Conservation (phyloP, 1,140 invertebrate species). For the Vollenhovia emeryi region DNA sequence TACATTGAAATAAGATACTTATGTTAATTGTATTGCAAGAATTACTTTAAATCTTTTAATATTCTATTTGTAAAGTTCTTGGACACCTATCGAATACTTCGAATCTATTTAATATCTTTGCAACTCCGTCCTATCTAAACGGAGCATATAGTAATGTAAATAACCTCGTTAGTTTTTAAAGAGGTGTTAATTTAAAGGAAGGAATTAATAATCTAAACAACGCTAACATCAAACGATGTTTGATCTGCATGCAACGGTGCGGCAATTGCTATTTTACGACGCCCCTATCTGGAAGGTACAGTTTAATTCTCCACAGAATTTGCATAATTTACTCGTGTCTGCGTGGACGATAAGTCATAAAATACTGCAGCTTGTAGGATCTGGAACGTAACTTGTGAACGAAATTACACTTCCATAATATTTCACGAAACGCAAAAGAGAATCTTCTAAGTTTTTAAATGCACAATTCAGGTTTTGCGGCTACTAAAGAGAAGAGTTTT, state of each 20-base stretch:
- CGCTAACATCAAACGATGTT: neutral
- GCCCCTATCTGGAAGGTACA: conserved; percentile 10
- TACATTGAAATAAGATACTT: neutral
- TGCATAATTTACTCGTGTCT: conserved; percentile 52
- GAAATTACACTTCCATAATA: conserved; percentile 22
- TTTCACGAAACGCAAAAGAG: neutral
- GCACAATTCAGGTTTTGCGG: neutral
- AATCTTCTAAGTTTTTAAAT: neutral
- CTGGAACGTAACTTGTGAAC: neutral
- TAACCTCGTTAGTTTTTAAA: neutral
- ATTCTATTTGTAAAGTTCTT: neutral
- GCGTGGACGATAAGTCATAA: conserved; percentile 47
- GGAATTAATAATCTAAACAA: neutral
- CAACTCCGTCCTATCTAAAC: neutral
- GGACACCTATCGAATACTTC: neutral
- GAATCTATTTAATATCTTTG: neutral
- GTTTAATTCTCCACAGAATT: conserved; percentile 51
- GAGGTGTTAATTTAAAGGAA: neutral
- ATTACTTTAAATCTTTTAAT: neutral
- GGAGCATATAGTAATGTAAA: neutral
- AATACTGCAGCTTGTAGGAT: conserved; percentile 24
- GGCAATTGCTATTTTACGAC: conserved; percentile 24
- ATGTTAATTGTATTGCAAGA: neutral
- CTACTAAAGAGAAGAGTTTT: neutral
- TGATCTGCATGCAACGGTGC: neutral